Base-by-base conservation (phyloP, 2,113 vertebrate genomes). In the Albula glossodonta region DNA sequence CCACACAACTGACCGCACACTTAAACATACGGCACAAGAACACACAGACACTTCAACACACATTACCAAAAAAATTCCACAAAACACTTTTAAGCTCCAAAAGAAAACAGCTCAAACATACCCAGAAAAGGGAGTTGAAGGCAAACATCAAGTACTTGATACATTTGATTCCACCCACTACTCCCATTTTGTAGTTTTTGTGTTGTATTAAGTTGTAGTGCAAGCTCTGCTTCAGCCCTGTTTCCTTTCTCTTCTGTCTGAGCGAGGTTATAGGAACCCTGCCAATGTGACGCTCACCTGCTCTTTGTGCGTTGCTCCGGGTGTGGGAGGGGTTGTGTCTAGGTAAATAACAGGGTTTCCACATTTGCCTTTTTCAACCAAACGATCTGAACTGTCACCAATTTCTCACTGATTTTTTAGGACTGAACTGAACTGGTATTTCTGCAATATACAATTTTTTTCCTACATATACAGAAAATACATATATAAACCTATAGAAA, bases 81-180 rank as follows among this genome's bases (percentile, higher is more conserved):
- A 83, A 78, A 13, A 2, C 49, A 5, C 81, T 25, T 83, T n/a
- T 12, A 0, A 13, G 5, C 0, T 31, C 19, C 25, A 41, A 80
- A 3, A 5, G 25, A 12, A 19, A 8, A 6, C 9, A 12, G 78
- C 77, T 48, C 15, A 52, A 49, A 93, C 97, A 79, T 93, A 98
- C 97, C 97, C 97, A 98, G 88, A 98, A 97, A 25, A 98, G 85
- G 89, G 97, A 97, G 91, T 98, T 98, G 93, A 98, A 98, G 84
- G 88, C 92, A 88, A 98, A 97, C 87, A 98, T 91, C 88, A 97
- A 87, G 88, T 98, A 97, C 83, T 97, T 98, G 93, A 98, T 88
- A 85, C 96, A 97, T 90, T 96, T 94, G 31, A 95, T 89, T 83
- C 92, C 96, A 25, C 95, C 96, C 91, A 96, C 96, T 88, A 93